A percentile compares a stretch with the other conserved stretches of the same genome.
Evolutionary conservation across 2,888 invertebrate genomes (phyloP).

Genomic region (Drosophila mimica): DNA sequence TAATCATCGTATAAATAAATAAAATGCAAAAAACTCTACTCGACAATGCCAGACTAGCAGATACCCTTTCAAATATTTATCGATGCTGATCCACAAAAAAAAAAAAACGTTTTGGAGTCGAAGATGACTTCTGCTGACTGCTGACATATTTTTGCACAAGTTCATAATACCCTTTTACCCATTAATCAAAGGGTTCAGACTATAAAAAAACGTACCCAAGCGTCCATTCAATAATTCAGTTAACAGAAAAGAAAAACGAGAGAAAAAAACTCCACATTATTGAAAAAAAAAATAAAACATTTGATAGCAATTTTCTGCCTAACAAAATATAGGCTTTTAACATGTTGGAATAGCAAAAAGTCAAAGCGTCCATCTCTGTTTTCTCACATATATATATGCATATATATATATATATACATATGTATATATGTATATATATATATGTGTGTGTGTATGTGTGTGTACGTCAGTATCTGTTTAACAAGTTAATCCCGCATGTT

Average conservation of each 20-base stretch:
- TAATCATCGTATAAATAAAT: slow-evolving; percentile 25
- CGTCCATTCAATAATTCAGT: not conserved
- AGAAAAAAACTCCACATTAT: not conserved
- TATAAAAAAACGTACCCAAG: not conserved
- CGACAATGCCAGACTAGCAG: too few species aligned
- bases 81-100: not conserved
- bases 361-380: not conserved
- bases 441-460: not conserved
- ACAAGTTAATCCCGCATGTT: not conserved
- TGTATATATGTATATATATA: not conserved
- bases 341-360: not conserved
- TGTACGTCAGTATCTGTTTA: not conserved
- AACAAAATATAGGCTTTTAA: not conserved
- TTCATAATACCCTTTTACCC: not conserved
- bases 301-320: not conserved
- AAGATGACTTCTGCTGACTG: not conserved
- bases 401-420: not conserved
- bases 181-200: not conserved
- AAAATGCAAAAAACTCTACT: too few species aligned
- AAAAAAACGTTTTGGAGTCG: not conserved
- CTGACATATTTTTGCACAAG: not conserved
- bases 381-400: not conserved
- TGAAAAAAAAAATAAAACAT: not conserved
- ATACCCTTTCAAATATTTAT: not conserved
- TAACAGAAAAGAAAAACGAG: not conserved